Base-by-base conservation (phyloP, 2,888 invertebrate genomes). In the Dryomyza anilis region DNA sequence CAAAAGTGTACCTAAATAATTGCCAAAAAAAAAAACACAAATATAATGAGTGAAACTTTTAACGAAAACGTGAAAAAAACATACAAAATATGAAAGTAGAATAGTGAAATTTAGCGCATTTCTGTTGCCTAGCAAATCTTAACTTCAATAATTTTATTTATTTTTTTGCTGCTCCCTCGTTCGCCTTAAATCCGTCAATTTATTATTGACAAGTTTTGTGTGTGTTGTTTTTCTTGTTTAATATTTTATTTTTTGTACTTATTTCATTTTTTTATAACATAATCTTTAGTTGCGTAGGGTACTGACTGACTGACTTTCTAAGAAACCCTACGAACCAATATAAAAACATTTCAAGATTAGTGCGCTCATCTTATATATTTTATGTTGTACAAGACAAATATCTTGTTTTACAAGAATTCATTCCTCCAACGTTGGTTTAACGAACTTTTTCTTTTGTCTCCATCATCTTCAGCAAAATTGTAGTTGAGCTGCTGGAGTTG, bases 401-500 rank as follows among this genome's bases (percentile, higher is more conserved):
- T 61, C 56, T 56, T 61, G 65, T 56, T 50, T 50, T 48, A 56
- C 65, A 48, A 65, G 65, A 61, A 65, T 56, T 43, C 21, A 29
- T n/a, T n/a, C n/a, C n/a, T 58, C 50, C 65, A 61, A 65, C 66
- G 69, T 64, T 64, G 67, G 70, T 71, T 71, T 70, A 71, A 71
- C 67, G 70, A 71, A 70, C 71, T 70, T 68, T 64, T 67, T 67
- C 57, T 64, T 61, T 55, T 50, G 55, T 56, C n/a, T 27, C 45
- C 46, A n/a, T 57, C 16, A 27, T 57, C 12, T 3, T 39, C 39
- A 39, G 12, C 39, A n/a, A n/a, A n/a, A 10, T 43, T 43, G 16
- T 6, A 16, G 43, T 43, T 16, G 2, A 16, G n/a, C n/a, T n/a
- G n/a, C n/a, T 36, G 16, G 48, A 36, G 59, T 23, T 33, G 48